Evolutionary conservation across 2,113 vertebrate genomes (phyloP).

Genomic region (Tupaia chinensis): DNA sequence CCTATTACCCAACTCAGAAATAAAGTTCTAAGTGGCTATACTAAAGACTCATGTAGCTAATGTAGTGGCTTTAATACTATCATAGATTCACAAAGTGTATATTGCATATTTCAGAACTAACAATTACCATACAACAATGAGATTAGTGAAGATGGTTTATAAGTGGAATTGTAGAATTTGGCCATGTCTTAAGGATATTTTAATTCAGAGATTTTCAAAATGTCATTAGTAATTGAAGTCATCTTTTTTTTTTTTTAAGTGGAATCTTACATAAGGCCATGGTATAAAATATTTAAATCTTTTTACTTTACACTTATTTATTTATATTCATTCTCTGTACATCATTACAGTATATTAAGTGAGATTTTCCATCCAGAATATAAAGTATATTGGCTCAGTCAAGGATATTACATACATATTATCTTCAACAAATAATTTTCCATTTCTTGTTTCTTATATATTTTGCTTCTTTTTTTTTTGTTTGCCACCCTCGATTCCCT

Average conservation of each 20-base stretch:
- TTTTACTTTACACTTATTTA: too few species aligned
- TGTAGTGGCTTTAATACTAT: background rate
- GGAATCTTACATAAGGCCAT: slow-evolving; percentile 19
- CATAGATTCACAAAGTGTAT: background rate
- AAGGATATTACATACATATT: too few species aligned
- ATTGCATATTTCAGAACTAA: background rate
- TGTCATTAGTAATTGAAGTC: background rate
- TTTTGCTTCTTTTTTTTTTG: too few species aligned
- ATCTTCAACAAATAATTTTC: too few species aligned
- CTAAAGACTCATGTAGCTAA: background rate
- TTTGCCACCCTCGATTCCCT: too few species aligned
- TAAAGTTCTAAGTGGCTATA: background rate
- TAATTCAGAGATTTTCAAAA: background rate
- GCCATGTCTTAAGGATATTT: background rate
- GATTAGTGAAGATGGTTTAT: background rate
- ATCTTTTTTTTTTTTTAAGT: slow-evolving; percentile 16
- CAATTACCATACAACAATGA: background rate
- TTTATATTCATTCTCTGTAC: too few species aligned
- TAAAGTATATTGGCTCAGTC: too few species aligned
- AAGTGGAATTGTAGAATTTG: background rate
- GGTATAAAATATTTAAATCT: background rate
- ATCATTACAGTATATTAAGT: too few species aligned
- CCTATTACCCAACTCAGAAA: background rate
- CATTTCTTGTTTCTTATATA: too few species aligned
- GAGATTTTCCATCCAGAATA: too few species aligned